Percentiles rank a stretch among this genome's conserved stretches.
These are phyloP conservation scores for Orientallactaga sibirica DNA, from an alignment of 2,797 vertebrate genomes.

Conservation along the genomic window DNA sequence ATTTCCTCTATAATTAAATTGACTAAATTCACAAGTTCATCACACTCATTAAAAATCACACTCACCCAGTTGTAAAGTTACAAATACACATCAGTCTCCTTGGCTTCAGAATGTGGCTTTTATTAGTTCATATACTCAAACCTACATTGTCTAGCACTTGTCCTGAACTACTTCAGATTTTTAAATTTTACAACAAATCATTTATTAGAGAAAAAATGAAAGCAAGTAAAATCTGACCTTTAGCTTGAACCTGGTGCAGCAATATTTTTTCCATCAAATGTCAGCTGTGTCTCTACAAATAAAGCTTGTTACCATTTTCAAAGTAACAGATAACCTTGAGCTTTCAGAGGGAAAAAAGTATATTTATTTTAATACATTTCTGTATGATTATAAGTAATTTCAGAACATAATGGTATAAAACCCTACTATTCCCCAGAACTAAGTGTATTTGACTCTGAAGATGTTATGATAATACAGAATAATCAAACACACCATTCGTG, in stretches of 20 bases:
- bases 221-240: slow-evolving; percentile 72
- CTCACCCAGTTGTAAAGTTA: slow-evolving; percentile 70
- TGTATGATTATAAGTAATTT: slow-evolving; percentile 67
- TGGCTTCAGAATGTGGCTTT: slow-evolving; percentile 64
- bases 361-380: slow-evolving; percentile 74
- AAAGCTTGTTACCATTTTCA: slow-evolving; percentile 70
- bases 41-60: slow-evolving; percentile 79
- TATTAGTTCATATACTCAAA: slow-evolving; percentile 72
- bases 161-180: slow-evolving; percentile 66
- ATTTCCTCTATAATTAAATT: slow-evolving; percentile 81
- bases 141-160: slow-evolving; percentile 34
- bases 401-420: slow-evolving; percentile 51
- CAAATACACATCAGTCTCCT: slow-evolving; percentile 75
- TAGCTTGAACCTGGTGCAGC: slow-evolving; percentile 47
- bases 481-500: slow-evolving; percentile 42
- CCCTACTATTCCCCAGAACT: slow-evolving; percentile 53
- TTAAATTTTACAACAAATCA: slow-evolving; percentile 70
- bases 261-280: slow-evolving; percentile 68
- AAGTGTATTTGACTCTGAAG: slow-evolving; percentile 49
- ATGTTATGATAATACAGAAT: slow-evolving; percentile 41
- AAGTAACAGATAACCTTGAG: slow-evolving; percentile 70
- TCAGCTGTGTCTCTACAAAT: slow-evolving; percentile 71
- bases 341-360: slow-evolving; percentile 59
- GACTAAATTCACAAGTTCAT: slow-evolving; percentile 78
- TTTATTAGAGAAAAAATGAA: slow-evolving; percentile 74